Base-by-base conservation (phyloP, 2,797 vertebrate genomes). In the Lutjanus campechanus region DNA sequence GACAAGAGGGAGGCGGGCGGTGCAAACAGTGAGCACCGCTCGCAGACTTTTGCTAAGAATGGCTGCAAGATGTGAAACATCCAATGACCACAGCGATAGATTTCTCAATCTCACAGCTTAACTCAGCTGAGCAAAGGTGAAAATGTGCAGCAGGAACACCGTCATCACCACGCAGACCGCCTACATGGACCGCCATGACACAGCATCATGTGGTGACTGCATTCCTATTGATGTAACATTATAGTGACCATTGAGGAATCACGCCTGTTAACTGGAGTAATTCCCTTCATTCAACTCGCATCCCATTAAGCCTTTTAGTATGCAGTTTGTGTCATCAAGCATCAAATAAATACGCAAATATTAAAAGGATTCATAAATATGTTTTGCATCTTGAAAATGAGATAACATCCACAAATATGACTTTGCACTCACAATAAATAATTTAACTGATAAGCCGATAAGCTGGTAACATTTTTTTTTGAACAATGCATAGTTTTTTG, bases 61-160 rank as follows among this genome's bases (percentile, higher is more conserved):
- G 94, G 89, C 92, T 94, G 94, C 86, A 89, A 95, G 89, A 95
- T 94, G 95, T 93, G 93, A 93, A 90, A 88, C 77, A 91, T 93
- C 92, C 95, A 95, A 94, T 89, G 91, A 86, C 89, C 89, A 91
- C 93, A 94, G 90, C 67, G 83, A 87, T 93, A 93, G 95, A 95
- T 95, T 95, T 94, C 94, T 95, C 92, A 93, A 89, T 92, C 94
- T 95, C 94, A 96, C 95, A 95, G 93, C 94, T 95, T 95, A 95
- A 94, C 93, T 95, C 94, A 95, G 93, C 76, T 85, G 76, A 88
- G 89, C 83, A 88, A 72, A 93, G 89, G 89, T 91, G 91, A 91
- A 94, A 90, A 91, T 88, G 78, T 84, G 77, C 56, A 77, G 70
- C 69, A 73, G 67, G 54, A 60, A 15, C 67, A 51, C 68, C 44